Conservation (phyloP, 1,140 invertebrate species). For the Helicorthomorpha holstii region DNA sequence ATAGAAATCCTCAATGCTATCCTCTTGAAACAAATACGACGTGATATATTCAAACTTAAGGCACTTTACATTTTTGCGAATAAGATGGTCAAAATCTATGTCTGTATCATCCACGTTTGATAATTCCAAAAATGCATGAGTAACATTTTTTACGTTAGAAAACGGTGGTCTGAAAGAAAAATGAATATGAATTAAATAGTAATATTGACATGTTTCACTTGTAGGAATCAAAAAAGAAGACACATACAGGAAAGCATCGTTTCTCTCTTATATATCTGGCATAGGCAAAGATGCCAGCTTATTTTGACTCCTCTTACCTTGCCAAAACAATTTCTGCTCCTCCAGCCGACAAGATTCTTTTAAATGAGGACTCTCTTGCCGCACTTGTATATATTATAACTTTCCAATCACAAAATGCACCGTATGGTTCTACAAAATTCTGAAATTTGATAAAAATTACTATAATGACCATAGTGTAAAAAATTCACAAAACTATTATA, state of each 20-base stretch:
- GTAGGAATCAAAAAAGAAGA: no score
- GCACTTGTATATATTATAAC: conserved; percentile 48
- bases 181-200: background rate
- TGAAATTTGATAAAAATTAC: no score
- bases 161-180: background rate
- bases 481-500: no score
- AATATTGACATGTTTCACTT: no score
- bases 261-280: conserved; percentile 26
- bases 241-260: no score
- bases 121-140: conserved; percentile 5
- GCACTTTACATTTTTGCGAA: background rate
- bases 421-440: no score
- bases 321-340: conserved; percentile 29
- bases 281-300: conserved; percentile 40
- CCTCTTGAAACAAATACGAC: background rate
- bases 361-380: conserved; percentile 41
- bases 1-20: background rate
- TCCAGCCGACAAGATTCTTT: conserved; percentile 49
- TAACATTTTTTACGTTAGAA: background rate
- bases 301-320: no score
- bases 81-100: background rate
- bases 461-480: no score
- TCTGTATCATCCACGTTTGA: background rate
- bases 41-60: conserved; percentile 4
- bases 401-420: conserved; percentile 47